Percentiles rank a stretch among this genome's conserved stretches.
Evolutionary conservation across 2,113 vertebrate genomes (phyloP).

Genomic region (Ardeotis arabs): DNA sequence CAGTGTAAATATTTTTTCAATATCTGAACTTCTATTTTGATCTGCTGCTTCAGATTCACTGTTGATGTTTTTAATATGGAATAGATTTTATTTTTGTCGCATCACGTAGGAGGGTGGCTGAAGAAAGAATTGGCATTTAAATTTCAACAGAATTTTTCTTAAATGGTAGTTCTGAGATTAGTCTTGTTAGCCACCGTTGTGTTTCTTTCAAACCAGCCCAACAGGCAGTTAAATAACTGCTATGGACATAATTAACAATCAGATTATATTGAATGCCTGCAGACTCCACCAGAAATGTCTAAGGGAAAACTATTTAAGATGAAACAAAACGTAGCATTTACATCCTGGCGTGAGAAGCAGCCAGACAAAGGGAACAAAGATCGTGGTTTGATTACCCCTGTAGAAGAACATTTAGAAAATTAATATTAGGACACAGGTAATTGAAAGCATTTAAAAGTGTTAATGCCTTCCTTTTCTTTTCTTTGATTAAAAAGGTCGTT

Average conservation of each 20-base stretch:
- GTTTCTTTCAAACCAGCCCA: slow-evolving; percentile 22
- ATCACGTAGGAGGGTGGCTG: neutral
- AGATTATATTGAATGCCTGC: slow-evolving; percentile 25
- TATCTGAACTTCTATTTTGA: neutral
- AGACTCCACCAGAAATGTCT: slow-evolving; percentile 31
- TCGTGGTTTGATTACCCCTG: neutral
- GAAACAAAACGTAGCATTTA: slow-evolving; percentile 57
- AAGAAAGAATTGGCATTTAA: slow-evolving; percentile 1
- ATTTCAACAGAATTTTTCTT: neutral
- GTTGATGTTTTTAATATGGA: neutral
- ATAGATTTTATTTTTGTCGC: neutral
- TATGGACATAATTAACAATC: slow-evolving; percentile 11
- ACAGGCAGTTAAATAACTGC: slow-evolving; percentile 29
- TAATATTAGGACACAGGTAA: slow-evolving; percentile 12
- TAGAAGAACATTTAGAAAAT: slow-evolving; percentile 47
- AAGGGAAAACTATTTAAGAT: slow-evolving; percentile 40
- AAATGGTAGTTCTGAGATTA: neutral
- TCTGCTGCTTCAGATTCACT: neutral
- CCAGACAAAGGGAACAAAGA: slow-evolving; percentile 23
- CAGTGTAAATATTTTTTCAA: neutral
- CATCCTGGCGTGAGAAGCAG: slow-evolving; percentile 28
- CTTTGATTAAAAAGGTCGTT: slow-evolving; percentile 33
- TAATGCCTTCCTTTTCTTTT: neutral
- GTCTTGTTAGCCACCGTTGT: neutral
- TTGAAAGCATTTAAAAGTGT: slow-evolving; percentile 40